These are phyloP conservation scores for Halocynthia aurantium DNA, from an alignment of 23 tunicate genomes.

Conservation along the genomic window DNA sequence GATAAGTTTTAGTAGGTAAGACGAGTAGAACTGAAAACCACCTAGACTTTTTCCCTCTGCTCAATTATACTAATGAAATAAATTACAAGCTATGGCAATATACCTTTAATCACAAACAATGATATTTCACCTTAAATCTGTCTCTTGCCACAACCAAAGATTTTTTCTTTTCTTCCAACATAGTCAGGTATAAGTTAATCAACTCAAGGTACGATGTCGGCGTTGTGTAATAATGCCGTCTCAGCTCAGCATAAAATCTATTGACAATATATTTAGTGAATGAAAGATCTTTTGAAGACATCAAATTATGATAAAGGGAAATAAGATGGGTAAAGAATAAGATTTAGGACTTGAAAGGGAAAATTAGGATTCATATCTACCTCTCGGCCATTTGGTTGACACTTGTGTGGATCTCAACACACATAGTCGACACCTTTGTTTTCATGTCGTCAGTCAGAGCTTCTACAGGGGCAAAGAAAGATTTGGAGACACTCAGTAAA, in stretches of 20 bases:
- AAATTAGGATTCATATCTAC: slow-evolving; percentile 21
- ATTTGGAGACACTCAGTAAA: slow-evolving; percentile 74
- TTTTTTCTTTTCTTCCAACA: slow-evolving; percentile 74
- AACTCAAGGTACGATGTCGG: slow-evolving; percentile 96
- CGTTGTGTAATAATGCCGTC: slow-evolving; percentile 93
- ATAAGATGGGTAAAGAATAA: neutral
- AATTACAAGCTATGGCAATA: no score
- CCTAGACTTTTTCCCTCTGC: neutral
- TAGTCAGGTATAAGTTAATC: slow-evolving; percentile 84
- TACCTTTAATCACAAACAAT: neutral
- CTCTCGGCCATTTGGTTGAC: slow-evolving; percentile 87
- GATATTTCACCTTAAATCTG: slow-evolving; percentile 64
- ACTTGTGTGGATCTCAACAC: slow-evolving; percentile 91
- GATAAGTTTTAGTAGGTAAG: neutral
- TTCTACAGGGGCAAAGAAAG: slow-evolving; percentile 78
- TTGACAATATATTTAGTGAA: neutral
- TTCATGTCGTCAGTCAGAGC: slow-evolving; percentile 73
- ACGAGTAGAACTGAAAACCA: neutral
- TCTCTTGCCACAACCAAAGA: slow-evolving; percentile 78
- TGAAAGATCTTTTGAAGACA: no score
- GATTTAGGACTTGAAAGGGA: no score
- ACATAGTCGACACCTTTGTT: slow-evolving; percentile 56
- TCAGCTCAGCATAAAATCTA: slow-evolving; percentile 81
- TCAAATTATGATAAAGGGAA: neutral
- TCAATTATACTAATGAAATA: neutral